Base-by-base conservation (phyloP, 2,888 invertebrate genomes). In the Pardosa pseudoannulata region DNA sequence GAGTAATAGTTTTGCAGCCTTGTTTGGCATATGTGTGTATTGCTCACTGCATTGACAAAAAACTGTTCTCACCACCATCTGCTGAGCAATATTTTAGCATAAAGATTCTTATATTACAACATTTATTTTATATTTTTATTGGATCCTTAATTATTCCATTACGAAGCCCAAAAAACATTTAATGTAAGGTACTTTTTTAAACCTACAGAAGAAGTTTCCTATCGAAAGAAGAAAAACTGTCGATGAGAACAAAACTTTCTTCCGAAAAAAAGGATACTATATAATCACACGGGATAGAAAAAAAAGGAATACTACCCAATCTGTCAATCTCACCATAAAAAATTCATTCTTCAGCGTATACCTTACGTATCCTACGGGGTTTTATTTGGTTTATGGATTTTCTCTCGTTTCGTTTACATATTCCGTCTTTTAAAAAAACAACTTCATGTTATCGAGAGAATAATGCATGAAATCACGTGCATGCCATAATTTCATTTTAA, bases 371-470 rank as follows among this genome's bases (percentile, higher is more conserved):
- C 13, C 11, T 7, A 16, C 16, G 19, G 16, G 1, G 56, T 56
- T 56, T 56, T 56, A 56, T 56, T 56, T 56, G 23, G 56, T 56
- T 56, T 56, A 23, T 23, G 23, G 23, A 56, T 56, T 56, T 19
- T 56, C 46, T 56, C 23, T 3, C 3, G 3, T 56, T 56, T 1
- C 23, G 56, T 19, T 23, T 56, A 56, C 16, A 16, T 16, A 46
- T 2, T 46, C 16, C 1, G 41, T 16, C 6, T 46, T 2, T 23
- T 16, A 36, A 36, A 46, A 23, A 56, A 56, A 56, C 3, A 3
- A 13, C 16, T 46, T 46, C 16, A 16, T 1, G 16, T 46, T 46
- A 46, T 46, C 36, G 41, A 6, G 41, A 46, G 9, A 56, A 56
- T 23, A 23, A 56, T 56, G 56, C 56, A 56, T 23, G 56, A 23